Evolutionary conservation across 2,113 vertebrate genomes (phyloP).

Genomic region (Indicator indicator): DNA sequence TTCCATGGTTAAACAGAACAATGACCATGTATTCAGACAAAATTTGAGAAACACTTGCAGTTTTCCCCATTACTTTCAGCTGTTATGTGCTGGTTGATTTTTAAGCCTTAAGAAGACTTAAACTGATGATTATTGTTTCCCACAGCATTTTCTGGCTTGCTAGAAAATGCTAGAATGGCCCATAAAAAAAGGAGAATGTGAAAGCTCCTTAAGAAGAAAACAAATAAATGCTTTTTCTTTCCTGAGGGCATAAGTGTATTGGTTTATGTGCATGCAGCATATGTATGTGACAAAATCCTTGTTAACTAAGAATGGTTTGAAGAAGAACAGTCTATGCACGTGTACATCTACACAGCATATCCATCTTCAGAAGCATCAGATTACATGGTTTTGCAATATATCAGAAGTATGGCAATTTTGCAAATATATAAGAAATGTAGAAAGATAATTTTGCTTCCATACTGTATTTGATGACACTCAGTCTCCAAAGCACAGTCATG

Average conservation of each 20-base stretch:
- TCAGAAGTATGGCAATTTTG: neutral
- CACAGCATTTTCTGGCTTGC: neutral
- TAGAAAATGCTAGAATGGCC: neutral
- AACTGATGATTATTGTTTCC: neutral
- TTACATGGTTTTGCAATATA: neutral
- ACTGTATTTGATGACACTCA: neutral
- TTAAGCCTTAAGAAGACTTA: neutral
- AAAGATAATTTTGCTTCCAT: neutral
- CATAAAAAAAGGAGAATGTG: neutral
- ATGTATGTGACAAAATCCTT: neutral
- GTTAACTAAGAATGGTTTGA: neutral
- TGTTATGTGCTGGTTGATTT: neutral
- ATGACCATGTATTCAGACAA: neutral
- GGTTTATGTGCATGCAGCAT: neutral
- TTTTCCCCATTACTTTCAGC: neutral
- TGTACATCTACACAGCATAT: neutral
- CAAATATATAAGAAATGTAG: neutral
- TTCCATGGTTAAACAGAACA: neutral
- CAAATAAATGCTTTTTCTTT: neutral
- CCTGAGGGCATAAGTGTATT: neutral
- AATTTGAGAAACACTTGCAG: neutral
- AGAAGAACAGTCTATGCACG: neutral
- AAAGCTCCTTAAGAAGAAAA: neutral
- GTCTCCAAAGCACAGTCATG: neutral
- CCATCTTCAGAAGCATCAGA: neutral